Base-by-base conservation (phyloP, 2,888 invertebrate genomes). In the Macrosoma leucophasiata region DNA sequence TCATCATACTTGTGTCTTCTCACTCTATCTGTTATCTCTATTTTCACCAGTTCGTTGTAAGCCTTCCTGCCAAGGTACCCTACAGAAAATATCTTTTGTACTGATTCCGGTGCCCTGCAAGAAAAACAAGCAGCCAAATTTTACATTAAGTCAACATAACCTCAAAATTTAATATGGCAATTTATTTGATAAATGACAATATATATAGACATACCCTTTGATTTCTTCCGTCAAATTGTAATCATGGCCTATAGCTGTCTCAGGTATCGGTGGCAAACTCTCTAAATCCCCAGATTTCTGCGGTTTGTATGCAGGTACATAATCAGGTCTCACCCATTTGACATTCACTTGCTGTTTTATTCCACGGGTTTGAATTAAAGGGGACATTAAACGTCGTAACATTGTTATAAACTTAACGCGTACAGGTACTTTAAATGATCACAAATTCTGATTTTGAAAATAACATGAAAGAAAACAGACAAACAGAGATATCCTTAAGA, bases 251-350 rank as follows among this genome's bases (percentile, higher is more conserved):
- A 86, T 46, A 38, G 87, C 72, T 5, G 73, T 73, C n/a, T 77
- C 61, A 38, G 88, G 77, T n/a, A 92, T 58, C 1, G 81, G 46
- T 1, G 88, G 78, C 22, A 89, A 56, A 10, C 86, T 65, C 42
- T 87, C 85, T 17, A 90, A 69, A 65, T 95, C 94, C 0, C 94
- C 93, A 48, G 90, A 90, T 56, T 87, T 90, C 50, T 86, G 85
- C 0, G 92, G 88, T 52, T 88, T 86, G 40, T 86, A 87, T 25
- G 87, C 85, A 0, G 89, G 81, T 11, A 92, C 84, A 61, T 89
- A 89, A 14, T 87, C 87, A 0, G 94, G 94, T 14, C 89, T 85
- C 4, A 88, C 85, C 94, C 94, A 94, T 82, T 91, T 90, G 25
- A 94, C 90, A 70, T 92, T 90, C 18, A 92, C 72, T 53, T 89